Evolutionary conservation across 2,113 vertebrate species (phyloP).

Genomic region (Myiozetetes cayanensis): DNA sequence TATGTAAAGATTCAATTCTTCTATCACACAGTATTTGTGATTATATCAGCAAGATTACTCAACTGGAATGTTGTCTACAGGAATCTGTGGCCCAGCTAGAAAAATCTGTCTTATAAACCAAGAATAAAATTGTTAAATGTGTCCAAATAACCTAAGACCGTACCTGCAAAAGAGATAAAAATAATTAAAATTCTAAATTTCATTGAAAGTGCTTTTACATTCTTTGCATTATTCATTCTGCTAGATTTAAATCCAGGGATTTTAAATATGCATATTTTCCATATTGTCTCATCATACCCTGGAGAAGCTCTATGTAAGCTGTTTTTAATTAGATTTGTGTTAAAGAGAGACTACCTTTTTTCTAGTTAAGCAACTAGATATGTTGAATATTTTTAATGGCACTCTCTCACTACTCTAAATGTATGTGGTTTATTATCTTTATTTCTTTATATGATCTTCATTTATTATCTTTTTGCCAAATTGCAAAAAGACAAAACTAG

Average conservation of each 20-base stretch:
- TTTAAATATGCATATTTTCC: background rate
- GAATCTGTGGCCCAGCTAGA: background rate
- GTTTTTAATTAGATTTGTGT: conserved; percentile 25
- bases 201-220: background rate
- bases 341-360: background rate
- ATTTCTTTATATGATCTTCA: background rate
- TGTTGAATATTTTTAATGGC: background rate
- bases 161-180: background rate
- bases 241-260: background rate
- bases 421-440: background rate
- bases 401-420: background rate
- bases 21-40: background rate
- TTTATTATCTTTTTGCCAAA: background rate
- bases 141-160: background rate
- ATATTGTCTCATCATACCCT: background rate
- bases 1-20: background rate
- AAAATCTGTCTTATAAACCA: background rate
- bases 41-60: background rate
- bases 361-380: background rate
- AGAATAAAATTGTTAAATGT: background rate
- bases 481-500: background rate
- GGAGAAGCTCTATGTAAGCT: background rate
- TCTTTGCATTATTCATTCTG: background rate
- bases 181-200: background rate
- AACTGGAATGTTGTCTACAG: background rate